Evolutionary conservation across 2,888 invertebrate genomes (phyloP), one percentile per base, ranked within the genome.

Genomic region (Chelonus formosanus): DNA sequence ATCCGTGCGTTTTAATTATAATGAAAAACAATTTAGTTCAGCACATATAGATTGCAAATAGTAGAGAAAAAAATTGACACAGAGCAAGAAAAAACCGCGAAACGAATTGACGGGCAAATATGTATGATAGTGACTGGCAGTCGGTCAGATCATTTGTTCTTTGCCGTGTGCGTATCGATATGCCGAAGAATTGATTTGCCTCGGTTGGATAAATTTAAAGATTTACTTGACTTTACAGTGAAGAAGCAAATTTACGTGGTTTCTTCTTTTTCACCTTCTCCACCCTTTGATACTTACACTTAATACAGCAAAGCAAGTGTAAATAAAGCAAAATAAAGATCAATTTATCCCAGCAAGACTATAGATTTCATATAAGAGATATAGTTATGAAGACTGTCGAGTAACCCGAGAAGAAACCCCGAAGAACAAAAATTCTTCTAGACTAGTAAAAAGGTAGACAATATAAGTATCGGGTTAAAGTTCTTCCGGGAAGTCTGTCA

Each of bases 71-170:
- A 45, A 35, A 52, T 20, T 32, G 47, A 43, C 47, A 53, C 56
- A 55, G 50, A n/a, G 53, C 58, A 35, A 54, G 50, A 65, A 71
- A 72, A 66, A 71, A 64, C 68, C 66, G 70, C 73, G 76, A 64
- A 72, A 76, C 80, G 70, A 78, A 80, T 79, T 68, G 63, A 62
- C 77, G 73, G 64, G 76, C 74, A 80, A 80, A 80, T 77, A 79
- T 74, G 75, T 70, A 65, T 70, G 69, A 34, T 20, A 60, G 59
- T 44, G 50, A 31, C 50, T 60, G 59, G 65, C 57, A 58, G 31
- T 5, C 35, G 44, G 55, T 35, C 35, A 57, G 43, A 47, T 63
- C 71, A 72, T 75, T 74, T 74, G 73, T 76, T 73, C 69, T 50
- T 50, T 58, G 68, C 65, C 64, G 63, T 67, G 67, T 61, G 67